Conservation (phyloP, 37 sponge, comb jelly and placozoan species). For the Aplysina aerophoba region DNA sequence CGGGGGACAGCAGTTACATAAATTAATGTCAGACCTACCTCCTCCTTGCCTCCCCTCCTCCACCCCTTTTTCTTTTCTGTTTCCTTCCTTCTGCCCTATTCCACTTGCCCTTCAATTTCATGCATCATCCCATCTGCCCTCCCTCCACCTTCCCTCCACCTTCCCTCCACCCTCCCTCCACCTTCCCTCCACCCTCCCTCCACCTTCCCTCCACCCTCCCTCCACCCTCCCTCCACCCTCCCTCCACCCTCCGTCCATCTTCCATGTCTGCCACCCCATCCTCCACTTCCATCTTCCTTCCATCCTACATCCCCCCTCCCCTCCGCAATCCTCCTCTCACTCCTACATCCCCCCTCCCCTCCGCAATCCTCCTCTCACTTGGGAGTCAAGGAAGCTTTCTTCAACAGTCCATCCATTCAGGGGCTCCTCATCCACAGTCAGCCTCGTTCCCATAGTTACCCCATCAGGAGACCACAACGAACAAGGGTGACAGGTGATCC, state of each 20-base stretch:
- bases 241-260: neutral
- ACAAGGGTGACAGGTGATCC: slow-evolving; percentile 36
- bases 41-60: too few relatives aligned
- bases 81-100: too few relatives aligned
- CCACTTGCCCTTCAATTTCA: too few relatives aligned
- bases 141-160: too few relatives aligned
- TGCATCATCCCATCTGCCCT: too few relatives aligned
- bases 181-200: too few relatives aligned
- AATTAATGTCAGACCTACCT: too few relatives aligned
- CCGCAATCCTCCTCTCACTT: neutral
- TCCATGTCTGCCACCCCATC: neutral
- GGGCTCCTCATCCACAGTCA: slow-evolving; percentile 46
- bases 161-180: too few relatives aligned
- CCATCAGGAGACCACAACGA: slow-evolving; percentile 28
- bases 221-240: too few relatives aligned
- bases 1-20: neutral
- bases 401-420: slow-evolving; percentile 69
- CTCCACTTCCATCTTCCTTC: too few relatives aligned
- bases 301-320: neutral
- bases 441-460: slow-evolving; percentile 16
- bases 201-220: too few relatives aligned
- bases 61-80: too few relatives aligned
- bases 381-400: slow-evolving; percentile 57
- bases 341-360: neutral
- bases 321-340: neutral